These are phyloP conservation scores for Zele albiditarsus DNA, from an alignment of 2,888 invertebrate species.

Conservation along the genomic window DNA sequence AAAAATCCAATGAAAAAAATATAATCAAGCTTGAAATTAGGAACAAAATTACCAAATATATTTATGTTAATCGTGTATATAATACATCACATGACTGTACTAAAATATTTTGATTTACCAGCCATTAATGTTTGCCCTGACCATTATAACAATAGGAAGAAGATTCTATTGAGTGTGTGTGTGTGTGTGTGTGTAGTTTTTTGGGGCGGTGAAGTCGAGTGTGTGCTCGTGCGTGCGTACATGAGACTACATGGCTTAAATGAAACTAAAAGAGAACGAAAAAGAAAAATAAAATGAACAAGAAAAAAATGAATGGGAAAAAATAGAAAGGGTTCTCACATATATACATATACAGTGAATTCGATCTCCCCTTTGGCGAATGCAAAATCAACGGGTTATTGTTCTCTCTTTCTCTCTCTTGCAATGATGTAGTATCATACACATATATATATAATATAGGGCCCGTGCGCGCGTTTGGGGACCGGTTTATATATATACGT, in stretches of 20 bases:
- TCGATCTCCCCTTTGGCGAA: slow-evolving; percentile 54
- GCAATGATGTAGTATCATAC: not conserved
- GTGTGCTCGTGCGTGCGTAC: slow-evolving; percentile 10
- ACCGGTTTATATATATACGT: slow-evolving; percentile 36
- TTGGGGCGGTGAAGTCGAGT: slow-evolving; percentile 26
- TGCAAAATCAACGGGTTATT: slow-evolving; percentile 66
- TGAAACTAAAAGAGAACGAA: slow-evolving; percentile 17
- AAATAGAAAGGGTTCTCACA: slow-evolving; percentile 27
- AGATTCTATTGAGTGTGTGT: slow-evolving; percentile 22
- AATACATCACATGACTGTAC: not conserved
- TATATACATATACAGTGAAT: slow-evolving; percentile 31
- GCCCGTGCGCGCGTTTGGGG: slow-evolving; percentile 21
- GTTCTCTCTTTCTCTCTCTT: slow-evolving; percentile 28
- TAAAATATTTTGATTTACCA: slow-evolving; percentile 35
- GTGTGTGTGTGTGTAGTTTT: slow-evolving; percentile 6
- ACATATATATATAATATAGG: slow-evolving; percentile 15
- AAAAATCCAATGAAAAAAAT: not conserved
- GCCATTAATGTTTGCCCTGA: slow-evolving; percentile 14
- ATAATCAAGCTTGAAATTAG: not conserved
- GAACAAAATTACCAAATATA: too few species aligned
- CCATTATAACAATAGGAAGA: slow-evolving; percentile 24
- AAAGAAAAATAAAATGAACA: slow-evolving; percentile 33
- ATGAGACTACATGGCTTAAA: slow-evolving; percentile 22
- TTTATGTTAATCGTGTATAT: not conserved
- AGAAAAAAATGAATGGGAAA: slow-evolving; percentile 23